Base-by-base conservation (phyloP, 2,797 vertebrate species). In the Lithobates pipiens region DNA sequence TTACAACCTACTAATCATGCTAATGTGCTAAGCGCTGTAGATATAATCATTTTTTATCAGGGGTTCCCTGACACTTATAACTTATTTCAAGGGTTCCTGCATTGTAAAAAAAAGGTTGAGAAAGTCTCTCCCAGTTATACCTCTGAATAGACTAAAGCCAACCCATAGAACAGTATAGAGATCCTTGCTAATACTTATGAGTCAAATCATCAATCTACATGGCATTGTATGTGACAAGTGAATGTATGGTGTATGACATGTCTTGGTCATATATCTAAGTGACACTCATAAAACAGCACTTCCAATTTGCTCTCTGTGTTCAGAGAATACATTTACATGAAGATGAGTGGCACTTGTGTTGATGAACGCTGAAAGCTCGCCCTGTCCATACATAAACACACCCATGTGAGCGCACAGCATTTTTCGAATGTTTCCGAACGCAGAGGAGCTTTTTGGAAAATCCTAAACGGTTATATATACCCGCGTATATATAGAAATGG, bases 401-500 rank as follows among this genome's bases (percentile, higher is more conserved):
- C 74, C 79, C 82, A 80, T 57, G 29, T 36, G 42, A 69, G 32
- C 61, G 68, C 32, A 36, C 61, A 3, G 10, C 77, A 85, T 85
- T 75, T 70, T 34, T 70, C 10, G 32, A 29, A 85, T 85, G 84
- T 57, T 85, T 85, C 46, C 4, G 71, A 25, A 69, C 67, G 39
- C 71, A 61, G 36, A 69, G 63, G n/a, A 78, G 63, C 50, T 82
- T 76, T 82, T 80, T 50, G 36, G 32, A 74, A 65, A 72, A 72
- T 61, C 74, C 71, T 77, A 72, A 77, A 8, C 44, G 32, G 46
- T 76, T 82, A 86, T 74, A 82, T 78, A 77, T 86, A 63, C 72
- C 54, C 57, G 29, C 23, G 23, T 77, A 82, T 86, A 83, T 83
- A 86, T 86, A 73, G 85, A 82, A 61, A 29, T 32, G 25, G 29